Percentiles rank a stretch among this genome's conserved stretches.
These are phyloP conservation scores for Poicephalus meyeri DNA, from an alignment of 2,113 vertebrate genomes.

Conservation along the genomic window DNA sequence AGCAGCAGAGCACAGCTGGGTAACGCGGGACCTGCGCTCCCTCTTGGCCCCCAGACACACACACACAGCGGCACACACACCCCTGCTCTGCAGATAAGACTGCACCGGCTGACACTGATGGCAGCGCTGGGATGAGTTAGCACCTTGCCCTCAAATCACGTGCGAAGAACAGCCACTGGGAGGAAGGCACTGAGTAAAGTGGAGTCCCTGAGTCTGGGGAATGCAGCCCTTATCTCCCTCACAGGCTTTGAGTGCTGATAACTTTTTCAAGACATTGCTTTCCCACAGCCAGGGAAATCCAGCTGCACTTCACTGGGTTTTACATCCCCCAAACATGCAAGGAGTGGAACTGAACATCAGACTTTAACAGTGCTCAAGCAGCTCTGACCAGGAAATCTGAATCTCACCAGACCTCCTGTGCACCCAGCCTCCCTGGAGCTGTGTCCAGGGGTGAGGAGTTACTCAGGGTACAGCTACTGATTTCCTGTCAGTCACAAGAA, in stretches of 20 bases:
- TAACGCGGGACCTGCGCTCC: background rate
- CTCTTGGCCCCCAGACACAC: accelerated
- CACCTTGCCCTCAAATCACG: background rate
- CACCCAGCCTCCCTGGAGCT: background rate
- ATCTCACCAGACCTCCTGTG: background rate
- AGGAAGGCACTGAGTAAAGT: background rate
- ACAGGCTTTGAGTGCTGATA: background rate
- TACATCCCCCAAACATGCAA: background rate
- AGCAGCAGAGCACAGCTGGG: background rate
- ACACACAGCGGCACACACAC: background rate
- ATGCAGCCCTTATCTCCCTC: slow-evolving; percentile 30
- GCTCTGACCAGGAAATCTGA: background rate
- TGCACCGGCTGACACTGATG: background rate
- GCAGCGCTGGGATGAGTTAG: background rate
- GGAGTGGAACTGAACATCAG: background rate
- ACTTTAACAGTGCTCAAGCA: background rate
- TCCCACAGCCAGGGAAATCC: background rate
- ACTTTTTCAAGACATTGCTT: background rate
- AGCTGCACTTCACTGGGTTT: background rate
- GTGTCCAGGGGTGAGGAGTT: background rate
- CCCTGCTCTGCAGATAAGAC: background rate
- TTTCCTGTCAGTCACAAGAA: background rate
- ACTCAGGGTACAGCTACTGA: background rate
- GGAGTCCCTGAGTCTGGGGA: slow-evolving; percentile 7
- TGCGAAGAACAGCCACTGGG: background rate